A percentile compares a stretch with the other conserved stretches of the same genome.
Conservation (phyloP, 2,797 vertebrate species). For the Diplodus sargus region DNA sequence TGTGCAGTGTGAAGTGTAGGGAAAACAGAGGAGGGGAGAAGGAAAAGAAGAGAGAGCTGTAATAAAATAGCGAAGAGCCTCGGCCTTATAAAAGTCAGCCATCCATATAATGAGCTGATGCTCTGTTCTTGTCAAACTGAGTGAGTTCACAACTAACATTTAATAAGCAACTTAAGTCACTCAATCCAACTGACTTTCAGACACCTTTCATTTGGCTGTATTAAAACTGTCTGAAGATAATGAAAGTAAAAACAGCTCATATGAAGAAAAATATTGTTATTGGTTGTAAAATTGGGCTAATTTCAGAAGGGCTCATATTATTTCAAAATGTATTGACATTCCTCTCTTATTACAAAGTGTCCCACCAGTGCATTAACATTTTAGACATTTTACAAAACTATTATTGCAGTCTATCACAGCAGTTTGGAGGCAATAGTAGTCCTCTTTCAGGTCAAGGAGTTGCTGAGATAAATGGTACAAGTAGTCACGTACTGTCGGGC, state of each 20-base stretch:
- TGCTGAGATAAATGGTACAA: constrained; percentile 15
- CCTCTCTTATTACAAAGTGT: constrained; percentile 25
- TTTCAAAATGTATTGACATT: constrained; percentile 38
- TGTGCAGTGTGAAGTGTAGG: constrained; percentile 19
- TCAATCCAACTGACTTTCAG: constrained; percentile 35
- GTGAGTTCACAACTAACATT: constrained; percentile 48
- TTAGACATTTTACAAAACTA: constrained; percentile 9
- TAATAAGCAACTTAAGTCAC: constrained; percentile 54
- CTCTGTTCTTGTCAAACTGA: constrained; percentile 51
- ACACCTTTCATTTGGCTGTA: constrained; percentile 25
- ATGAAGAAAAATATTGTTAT: constrained; percentile 11
- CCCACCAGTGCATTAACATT: background rate
- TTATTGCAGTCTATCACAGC: constrained; percentile 10
- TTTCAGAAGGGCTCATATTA: constrained; percentile 4
- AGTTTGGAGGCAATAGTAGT: constrained; percentile 11
- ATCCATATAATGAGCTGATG: constrained; percentile 67
- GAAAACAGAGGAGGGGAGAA: background rate
- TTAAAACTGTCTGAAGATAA: constrained; percentile 18
- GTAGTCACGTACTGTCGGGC: background rate
- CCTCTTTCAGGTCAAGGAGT: constrained; percentile 3
- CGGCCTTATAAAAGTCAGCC: constrained; percentile 54
- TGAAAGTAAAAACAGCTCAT: constrained; percentile 23
- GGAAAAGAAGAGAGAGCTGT: constrained; percentile 13
- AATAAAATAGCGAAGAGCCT: constrained; percentile 23
- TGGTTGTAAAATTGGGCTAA: constrained; percentile 1